phyloP scores from a whole-genome alignment of 2,113 vertebrate genomes.

The Oncorhynchus keta region DNA sequence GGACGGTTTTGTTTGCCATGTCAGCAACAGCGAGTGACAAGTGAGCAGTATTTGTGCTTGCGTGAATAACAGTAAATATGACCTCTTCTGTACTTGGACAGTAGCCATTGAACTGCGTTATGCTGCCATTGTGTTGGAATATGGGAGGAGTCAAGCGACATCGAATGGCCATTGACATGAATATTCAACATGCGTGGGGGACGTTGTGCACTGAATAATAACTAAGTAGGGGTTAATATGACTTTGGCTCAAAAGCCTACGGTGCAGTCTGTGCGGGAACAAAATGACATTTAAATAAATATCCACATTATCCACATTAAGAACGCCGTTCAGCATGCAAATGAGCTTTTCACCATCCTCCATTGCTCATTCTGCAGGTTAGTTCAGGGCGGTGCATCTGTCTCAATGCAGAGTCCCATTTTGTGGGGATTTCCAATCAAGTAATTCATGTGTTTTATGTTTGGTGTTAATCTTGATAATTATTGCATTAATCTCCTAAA shows the following conservation, averaged over 20 bases:
- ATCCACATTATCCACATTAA: slow-evolving; percentile 68
- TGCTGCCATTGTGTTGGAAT: not conserved
- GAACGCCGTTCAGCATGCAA: slow-evolving; percentile 68
- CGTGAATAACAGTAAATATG: slow-evolving; percentile 20
- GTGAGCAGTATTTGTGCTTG: slow-evolving; percentile 9
- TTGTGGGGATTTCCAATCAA: slow-evolving; percentile 28
- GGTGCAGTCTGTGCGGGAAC: slow-evolving; percentile 68
- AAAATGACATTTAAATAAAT: slow-evolving; percentile 81
- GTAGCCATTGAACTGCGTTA: slow-evolving; percentile 17
- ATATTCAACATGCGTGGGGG: slow-evolving; percentile 74
- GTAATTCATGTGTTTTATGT: slow-evolving; percentile 3
- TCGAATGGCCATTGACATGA: slow-evolving; percentile 55
- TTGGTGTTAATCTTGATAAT: slow-evolving; percentile 22
- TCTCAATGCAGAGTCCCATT: slow-evolving; percentile 11
- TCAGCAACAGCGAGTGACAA: slow-evolving; percentile 24
- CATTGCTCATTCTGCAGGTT: slow-evolving; percentile 33
- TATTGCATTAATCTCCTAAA: not conserved
- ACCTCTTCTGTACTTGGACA: slow-evolving; percentile 23
- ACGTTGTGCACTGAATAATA: slow-evolving; percentile 72
- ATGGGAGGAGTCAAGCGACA: slow-evolving; percentile 27
- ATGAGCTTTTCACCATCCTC: slow-evolving; percentile 60
- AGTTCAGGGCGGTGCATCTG: slow-evolving; percentile 37
- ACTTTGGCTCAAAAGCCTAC: slow-evolving; percentile 76
- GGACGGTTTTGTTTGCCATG: slow-evolving; percentile 48
- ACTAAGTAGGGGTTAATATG: slow-evolving; percentile 77